Evolutionary conservation across 2,888 invertebrate species (phyloP), one percentile per base, ranked within the genome.

Genomic region (Graphium colonna): DNA sequence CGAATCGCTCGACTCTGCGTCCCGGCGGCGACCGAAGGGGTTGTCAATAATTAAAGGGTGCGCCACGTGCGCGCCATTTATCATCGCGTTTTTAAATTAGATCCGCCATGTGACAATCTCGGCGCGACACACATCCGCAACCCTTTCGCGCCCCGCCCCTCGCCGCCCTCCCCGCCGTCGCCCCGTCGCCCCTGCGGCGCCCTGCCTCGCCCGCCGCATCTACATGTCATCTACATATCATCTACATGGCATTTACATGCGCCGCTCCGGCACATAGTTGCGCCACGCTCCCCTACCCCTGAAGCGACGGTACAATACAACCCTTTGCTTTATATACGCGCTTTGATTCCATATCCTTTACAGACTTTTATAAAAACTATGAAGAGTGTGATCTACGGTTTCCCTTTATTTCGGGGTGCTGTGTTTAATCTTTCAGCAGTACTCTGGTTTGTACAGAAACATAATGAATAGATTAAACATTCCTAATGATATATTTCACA

Each of bases 181-280:
- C 52, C 48, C 39, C 51, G 57, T 36, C 42, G 39, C 40, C 48
- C 45, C 28, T 55, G 55, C 63, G 60, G 60, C 60, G 62, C 65
- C 43, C 60, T 28, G 8, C 8, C 28, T 28, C 28, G 79, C 77
- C 58, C 68, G 60, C 47, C 63, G 58, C 65, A 77, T 79, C 71
- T 79, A 82, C 82, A 79, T 80, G 70, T 68, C 60, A 79, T 79
- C 73, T 79, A 79, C 82, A 80, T 80, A 65, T 67, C 56, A 51
- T 44, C 21, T 52, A 51, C 51, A 42, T 48, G 51, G 53, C 45
- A 39, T 42, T 38, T 16, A 33, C 18, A 33, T 16, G 45, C 31
- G 15, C 4, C 16, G 21, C 18, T 36, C 36, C 8, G 9, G 15
- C 47, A n/a, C 41, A 41, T 10, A n/a, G n/a, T 15, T 17, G 39